Conservation (phyloP, 2,888 invertebrate genomes). For the Cephus pygmeus region DNA sequence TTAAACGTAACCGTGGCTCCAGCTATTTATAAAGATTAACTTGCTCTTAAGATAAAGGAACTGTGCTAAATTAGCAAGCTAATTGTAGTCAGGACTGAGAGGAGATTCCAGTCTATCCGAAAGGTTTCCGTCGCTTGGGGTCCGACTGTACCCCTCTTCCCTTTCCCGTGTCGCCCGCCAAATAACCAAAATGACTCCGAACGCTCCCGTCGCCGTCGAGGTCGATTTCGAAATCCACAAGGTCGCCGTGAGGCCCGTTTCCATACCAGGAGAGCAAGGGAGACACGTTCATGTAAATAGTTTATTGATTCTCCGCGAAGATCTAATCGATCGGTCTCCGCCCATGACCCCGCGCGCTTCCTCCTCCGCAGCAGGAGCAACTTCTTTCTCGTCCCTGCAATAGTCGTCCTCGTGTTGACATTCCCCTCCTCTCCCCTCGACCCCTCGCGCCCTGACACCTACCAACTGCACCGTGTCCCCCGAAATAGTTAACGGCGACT, state of each 20-base stretch:
- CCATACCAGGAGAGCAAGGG: too few species aligned
- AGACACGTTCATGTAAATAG: background rate
- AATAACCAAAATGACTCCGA: too few species aligned
- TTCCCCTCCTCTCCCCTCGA: background rate
- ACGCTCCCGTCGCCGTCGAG: too few species aligned
- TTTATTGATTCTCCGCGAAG: background rate
- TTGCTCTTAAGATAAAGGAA: constrained; percentile 59
- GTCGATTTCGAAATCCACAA: background rate
- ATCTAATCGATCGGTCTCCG: constrained; percentile 13
- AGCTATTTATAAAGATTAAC: constrained; percentile 64
- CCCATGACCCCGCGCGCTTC: background rate
- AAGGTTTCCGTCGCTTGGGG: too few species aligned
- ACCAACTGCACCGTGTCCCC: constrained; percentile 10
- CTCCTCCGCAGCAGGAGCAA: background rate
- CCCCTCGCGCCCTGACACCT: too few species aligned
- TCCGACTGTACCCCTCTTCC: too few species aligned
- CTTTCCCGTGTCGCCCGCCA: too few species aligned
- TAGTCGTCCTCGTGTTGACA: too few species aligned
- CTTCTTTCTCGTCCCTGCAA: background rate
- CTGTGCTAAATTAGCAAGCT: background rate
- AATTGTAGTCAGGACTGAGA: background rate
- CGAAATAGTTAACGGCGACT: background rate
- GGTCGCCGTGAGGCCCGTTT: background rate
- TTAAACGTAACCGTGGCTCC: constrained; percentile 62
- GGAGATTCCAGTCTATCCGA: too few species aligned